A percentile compares a stretch with the other conserved stretches of the same genome.
These are phyloP conservation scores for Eubasilissa splendida DNA, from an alignment of 2,888 invertebrate genomes.

Conservation along the genomic window DNA sequence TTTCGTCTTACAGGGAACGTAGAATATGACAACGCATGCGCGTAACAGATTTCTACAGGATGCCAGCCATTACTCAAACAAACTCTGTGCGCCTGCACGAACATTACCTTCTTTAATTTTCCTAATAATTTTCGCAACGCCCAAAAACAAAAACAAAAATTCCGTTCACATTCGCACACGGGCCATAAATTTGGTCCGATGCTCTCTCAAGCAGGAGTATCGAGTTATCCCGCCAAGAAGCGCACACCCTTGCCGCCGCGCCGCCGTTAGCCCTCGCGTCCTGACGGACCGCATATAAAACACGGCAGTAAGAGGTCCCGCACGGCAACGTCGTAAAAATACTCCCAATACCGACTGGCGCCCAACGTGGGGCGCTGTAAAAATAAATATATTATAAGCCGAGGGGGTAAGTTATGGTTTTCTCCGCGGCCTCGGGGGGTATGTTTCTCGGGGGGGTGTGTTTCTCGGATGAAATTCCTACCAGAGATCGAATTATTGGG, in stretches of 20 bases:
- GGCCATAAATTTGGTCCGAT: too few relatives aligned
- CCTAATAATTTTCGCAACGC: too few relatives aligned
- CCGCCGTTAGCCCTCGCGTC: neutral
- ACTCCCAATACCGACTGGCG: conserved; percentile 30
- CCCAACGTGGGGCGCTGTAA: conserved; percentile 44
- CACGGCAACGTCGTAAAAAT: conserved; percentile 40
- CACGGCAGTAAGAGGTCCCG: conserved; percentile 21
- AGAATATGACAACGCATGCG: too few relatives aligned
- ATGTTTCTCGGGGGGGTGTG: neutral
- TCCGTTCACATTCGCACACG: too few relatives aligned
- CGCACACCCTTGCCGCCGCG: neutral
- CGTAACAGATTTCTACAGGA: too few relatives aligned
- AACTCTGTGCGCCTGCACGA: too few relatives aligned
- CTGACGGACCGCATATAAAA: conserved; percentile 46
- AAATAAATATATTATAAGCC: conserved; percentile 57
- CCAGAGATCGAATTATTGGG: conserved; percentile 30
- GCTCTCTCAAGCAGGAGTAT: neutral
- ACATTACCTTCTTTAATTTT: too few relatives aligned
- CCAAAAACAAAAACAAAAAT: too few relatives aligned
- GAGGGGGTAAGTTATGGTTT: conserved; percentile 51
- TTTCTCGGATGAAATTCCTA: conserved; percentile 12
- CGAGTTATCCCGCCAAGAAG: neutral
- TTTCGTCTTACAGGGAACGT: too few relatives aligned
- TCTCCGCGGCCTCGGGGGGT: neutral
- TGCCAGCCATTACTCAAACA: too few relatives aligned